Conservation (phyloP, 2,888 invertebrate species). For the Cosmia pyralina region DNA sequence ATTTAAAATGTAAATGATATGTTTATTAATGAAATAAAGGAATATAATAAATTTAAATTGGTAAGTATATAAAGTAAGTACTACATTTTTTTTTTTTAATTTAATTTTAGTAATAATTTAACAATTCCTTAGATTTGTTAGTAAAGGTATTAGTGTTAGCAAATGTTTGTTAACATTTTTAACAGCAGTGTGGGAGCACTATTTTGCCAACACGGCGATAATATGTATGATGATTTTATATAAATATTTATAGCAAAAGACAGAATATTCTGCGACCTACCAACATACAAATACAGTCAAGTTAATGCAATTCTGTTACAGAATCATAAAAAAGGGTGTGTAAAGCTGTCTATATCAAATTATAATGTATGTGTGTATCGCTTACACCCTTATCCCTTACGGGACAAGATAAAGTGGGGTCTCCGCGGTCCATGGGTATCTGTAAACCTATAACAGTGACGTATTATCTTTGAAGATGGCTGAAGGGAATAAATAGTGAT, state of each 20-base stretch:
- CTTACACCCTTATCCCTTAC: constrained; percentile 18
- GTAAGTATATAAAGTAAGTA: too few species aligned
- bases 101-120: too few species aligned
- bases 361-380: constrained; percentile 15
- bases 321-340: not conserved
- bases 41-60: too few species aligned
- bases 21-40: too few species aligned
- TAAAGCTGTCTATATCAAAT: not conserved
- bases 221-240: too few species aligned
- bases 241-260: not conserved
- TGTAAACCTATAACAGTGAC: constrained; percentile 25
- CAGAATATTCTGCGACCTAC: not conserved
- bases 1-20: too few species aligned
- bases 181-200: too few species aligned
- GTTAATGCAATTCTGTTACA: not conserved
- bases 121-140: too few species aligned
- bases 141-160: too few species aligned
- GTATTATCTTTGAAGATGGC: constrained; percentile 13
- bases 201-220: too few species aligned
- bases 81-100: too few species aligned
- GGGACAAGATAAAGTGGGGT: constrained; percentile 38
- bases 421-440: constrained; percentile 22
- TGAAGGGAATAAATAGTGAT: not conserved
- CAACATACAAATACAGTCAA: not conserved
- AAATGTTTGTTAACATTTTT: too few species aligned